Conservation (phyloP, 1,140 invertebrate species). For the Bombus turneri region DNA sequence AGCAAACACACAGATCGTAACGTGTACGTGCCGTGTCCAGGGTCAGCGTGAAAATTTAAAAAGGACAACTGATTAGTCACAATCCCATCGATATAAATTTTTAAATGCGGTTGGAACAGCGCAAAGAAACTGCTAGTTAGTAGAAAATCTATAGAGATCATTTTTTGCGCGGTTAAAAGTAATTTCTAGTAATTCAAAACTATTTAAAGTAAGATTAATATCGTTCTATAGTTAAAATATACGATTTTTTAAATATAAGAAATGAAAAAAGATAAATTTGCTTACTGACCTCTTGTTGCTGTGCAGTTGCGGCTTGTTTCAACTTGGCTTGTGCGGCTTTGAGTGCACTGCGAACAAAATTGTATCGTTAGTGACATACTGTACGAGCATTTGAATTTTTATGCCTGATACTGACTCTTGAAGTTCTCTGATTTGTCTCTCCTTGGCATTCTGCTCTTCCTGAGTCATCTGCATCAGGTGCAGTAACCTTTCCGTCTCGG, state of each 20-base stretch:
- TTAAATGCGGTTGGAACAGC: too few relatives aligned
- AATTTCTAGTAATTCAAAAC: not conserved
- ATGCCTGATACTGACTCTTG: constrained; percentile 91
- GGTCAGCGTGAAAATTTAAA: constrained; percentile 74
- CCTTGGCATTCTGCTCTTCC: constrained; percentile 97
- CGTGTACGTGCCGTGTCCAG: constrained; percentile 65
- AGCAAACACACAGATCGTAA: constrained; percentile 20
- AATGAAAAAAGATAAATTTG: not conserved
- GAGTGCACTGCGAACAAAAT: constrained; percentile 86
- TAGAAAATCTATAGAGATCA: too few relatives aligned
- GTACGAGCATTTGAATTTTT: not conserved
- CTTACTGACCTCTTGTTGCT: constrained; percentile 88
- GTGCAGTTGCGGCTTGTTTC: constrained; percentile 86
- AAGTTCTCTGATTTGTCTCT: constrained; percentile 96
- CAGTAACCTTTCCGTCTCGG: constrained; percentile 94
- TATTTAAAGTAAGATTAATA: not conserved
- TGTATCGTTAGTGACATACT: not conserved
- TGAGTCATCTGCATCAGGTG: constrained; percentile 97
- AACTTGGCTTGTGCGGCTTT: constrained; percentile 94
- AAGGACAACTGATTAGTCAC: constrained; percentile 61
- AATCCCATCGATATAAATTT: not conserved
- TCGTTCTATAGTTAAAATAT: not conserved
- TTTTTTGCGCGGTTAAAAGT: not conserved
- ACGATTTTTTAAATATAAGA: too few relatives aligned
- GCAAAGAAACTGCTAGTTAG: not conserved